Evolutionary conservation across 2,888 invertebrate genomes (phyloP).

Genomic region (Hydraecia micacea): DNA sequence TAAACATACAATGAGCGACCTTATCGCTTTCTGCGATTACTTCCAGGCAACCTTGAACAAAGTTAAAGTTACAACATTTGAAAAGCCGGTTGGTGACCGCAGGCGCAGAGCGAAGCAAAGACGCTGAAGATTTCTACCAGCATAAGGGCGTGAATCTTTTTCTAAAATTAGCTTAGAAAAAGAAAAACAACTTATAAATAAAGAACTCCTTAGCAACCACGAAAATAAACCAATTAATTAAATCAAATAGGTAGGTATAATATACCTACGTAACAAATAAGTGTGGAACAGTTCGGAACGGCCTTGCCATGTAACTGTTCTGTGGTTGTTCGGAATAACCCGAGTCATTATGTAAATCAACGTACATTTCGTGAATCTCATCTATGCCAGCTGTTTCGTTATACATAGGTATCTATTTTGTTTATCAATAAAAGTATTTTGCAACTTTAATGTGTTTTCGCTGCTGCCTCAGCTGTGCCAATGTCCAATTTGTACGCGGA

Average conservation of each 20-base stretch:
- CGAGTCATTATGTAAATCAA: conserved; percentile 75
- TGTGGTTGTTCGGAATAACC: conserved; percentile 73
- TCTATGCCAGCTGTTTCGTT: conserved; percentile 73
- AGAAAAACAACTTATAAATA: conserved; percentile 32
- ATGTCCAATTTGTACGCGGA: conserved; percentile 63
- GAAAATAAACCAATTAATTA: conserved; percentile 54
- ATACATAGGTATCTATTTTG: conserved; percentile 58
- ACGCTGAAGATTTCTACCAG: background rate
- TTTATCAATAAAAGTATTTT: conserved; percentile 70
- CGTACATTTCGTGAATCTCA: conserved; percentile 68
- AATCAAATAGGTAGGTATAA: conserved; percentile 53
- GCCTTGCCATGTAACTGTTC: conserved; percentile 83
- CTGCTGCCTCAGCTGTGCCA: conserved; percentile 40
- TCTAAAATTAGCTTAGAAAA: conserved; percentile 30
- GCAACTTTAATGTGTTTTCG: conserved; percentile 59
- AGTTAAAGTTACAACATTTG: background rate
- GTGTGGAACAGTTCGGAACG: conserved; percentile 63
- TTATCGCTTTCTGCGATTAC: too few species aligned
- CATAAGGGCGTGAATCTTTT: conserved; percentile 6
- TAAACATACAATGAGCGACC: background rate
- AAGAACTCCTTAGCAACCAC: conserved; percentile 59
- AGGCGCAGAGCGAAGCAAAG: background rate
- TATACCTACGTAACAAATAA: conserved; percentile 60
- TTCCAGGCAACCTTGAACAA: background rate
- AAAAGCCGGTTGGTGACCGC: background rate